Evolutionary conservation across 2,888 invertebrate species (phyloP).

Genomic region (Drosophila kambysellisi): DNA sequence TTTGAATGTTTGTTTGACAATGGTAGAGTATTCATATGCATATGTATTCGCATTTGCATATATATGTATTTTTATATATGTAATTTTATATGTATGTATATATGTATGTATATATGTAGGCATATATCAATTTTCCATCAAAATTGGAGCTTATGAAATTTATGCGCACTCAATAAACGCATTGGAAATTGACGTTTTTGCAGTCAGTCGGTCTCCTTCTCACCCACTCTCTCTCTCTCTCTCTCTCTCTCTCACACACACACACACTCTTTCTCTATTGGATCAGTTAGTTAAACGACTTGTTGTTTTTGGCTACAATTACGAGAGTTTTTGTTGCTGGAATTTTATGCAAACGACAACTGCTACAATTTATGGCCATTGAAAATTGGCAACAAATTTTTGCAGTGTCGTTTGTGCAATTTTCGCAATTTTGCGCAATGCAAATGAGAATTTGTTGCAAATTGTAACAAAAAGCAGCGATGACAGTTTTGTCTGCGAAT

Average conservation of each 20-base stretch:
- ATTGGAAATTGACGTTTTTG: constrained; percentile 61
- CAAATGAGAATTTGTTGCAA: constrained; percentile 61
- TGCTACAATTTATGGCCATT: constrained; percentile 74
- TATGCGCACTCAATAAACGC: constrained; percentile 66
- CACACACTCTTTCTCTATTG: constrained; percentile 9
- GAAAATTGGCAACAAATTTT: constrained; percentile 57
- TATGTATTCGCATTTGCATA: constrained; percentile 3
- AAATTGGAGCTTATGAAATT: constrained; percentile 51
- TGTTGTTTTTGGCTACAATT: constrained; percentile 31
- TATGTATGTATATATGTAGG: no score
- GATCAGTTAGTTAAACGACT: constrained; percentile 36
- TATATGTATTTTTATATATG: neutral
- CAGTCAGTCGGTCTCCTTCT: constrained; percentile 30
- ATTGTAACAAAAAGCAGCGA: constrained; percentile 20
- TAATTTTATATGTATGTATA: neutral
- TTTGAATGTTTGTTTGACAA: constrained; percentile 11
- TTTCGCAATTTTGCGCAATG: constrained; percentile 67
- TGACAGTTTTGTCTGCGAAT: constrained; percentile 4
- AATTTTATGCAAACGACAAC: constrained; percentile 77
- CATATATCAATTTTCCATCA: constrained; percentile 56
- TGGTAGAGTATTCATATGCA: constrained; percentile 19
- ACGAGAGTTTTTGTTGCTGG: constrained; percentile 29
- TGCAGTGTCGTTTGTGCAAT: constrained; percentile 44
- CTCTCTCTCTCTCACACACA: neutral
- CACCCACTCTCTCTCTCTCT: neutral